Base-by-base conservation (phyloP, 2,113 vertebrate genomes). In the Oreochromis spilurus region DNA sequence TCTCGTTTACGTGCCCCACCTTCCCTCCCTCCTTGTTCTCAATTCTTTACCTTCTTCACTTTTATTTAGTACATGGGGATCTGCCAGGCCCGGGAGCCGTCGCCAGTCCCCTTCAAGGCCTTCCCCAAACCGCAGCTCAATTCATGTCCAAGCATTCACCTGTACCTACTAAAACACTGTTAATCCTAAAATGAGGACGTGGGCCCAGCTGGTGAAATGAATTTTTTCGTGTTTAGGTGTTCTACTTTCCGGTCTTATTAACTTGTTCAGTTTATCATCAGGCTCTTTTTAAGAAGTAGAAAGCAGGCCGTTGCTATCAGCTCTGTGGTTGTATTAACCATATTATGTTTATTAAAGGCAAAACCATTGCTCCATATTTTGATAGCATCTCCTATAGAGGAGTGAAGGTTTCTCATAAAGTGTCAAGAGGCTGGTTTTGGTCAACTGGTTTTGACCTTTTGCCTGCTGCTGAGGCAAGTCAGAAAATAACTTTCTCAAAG, bases 91-190 rank as follows among this genome's bases (percentile, higher is more conserved):
- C 1, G 0, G 57, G 29, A 60, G 31, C 31, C 6, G 31, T 31
- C 6, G 6, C 31, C 31, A 31, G 52, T 21, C 52, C 19, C 19
- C 19, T 53, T 21, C 5, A 3, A 53, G 19, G 9, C 52, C 50
- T 53, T 53, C 50, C 19, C 50, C 9, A 0, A 55, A 24, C 53
- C 3, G 1, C 53, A 55, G 21, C 53, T 55, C 21, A 24, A 13
- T 24, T 13, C 0, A 2, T 1, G 53, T 55, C 53, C 53, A 24
- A 55, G 53, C 0, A 0, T 24, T 55, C 53, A 0, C 0, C 24
- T 5, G 26, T 57, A 57, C 54, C 24, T 57, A 57, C 54, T 14
- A 26, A 57, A 26, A 26, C 26, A 4, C 26, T 26, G 26, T 26
- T 26, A 26, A 26, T 26, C 26, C 26, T 26, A 26, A 26, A 26